Evolutionary conservation across 2,797 vertebrate genomes (phyloP).

Genomic region (Geotrypetes seraphini): DNA sequence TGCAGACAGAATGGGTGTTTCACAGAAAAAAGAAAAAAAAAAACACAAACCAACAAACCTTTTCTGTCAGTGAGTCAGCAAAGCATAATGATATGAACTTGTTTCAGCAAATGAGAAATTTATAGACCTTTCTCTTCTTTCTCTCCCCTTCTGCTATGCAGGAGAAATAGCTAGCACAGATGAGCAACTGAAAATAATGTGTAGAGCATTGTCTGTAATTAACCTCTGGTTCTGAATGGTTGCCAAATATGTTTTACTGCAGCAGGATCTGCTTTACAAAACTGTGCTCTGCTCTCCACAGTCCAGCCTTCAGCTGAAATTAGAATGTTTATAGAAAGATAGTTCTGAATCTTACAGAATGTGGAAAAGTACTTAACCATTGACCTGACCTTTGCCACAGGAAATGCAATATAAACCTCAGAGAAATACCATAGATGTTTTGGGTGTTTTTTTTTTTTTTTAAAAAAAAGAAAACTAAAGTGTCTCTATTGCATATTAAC

Average conservation of each 20-base stretch:
- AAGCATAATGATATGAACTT: background rate
- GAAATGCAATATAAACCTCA: too few species aligned
- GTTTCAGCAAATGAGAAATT: background rate
- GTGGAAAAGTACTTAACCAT: too few species aligned
- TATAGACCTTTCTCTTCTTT: background rate
- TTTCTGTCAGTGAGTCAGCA: constrained; percentile 3
- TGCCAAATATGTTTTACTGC: background rate
- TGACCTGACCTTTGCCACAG: too few species aligned
- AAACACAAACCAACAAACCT: too few species aligned
- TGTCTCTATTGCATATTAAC: background rate
- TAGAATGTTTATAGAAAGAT: too few species aligned
- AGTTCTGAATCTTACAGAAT: background rate
- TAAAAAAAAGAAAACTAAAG: fast-evolving
- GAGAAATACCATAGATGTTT: too few species aligned
- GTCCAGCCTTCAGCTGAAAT: background rate
- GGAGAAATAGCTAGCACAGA: background rate
- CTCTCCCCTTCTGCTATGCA: background rate
- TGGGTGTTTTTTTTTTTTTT: too few species aligned
- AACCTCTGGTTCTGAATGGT: background rate
- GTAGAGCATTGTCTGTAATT: background rate
- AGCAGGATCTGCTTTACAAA: background rate
- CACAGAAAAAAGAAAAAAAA: too few species aligned
- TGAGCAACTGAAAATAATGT: background rate
- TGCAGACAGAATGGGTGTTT: constrained; percentile 20
- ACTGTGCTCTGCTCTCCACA: background rate